Base-by-base conservation (phyloP, 2,888 invertebrate genomes). In the Camptogramma bilineatum region DNA sequence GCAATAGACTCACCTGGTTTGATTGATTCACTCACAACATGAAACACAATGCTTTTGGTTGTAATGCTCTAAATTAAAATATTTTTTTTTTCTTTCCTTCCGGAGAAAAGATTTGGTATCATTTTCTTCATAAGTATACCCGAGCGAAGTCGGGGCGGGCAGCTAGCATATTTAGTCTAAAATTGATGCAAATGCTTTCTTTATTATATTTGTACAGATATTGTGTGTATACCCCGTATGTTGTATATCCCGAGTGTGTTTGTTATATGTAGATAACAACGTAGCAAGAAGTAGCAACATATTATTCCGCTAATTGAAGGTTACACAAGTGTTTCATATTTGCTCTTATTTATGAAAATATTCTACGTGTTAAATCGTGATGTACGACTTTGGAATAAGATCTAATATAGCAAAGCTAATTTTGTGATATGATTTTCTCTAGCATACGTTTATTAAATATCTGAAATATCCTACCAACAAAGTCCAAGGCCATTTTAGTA, bases 181-280 rank as follows among this genome's bases (percentile, higher is more conserved):
- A 13, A 34, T 34, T 34, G 34, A 34, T 34, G 42, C 42, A 42
- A n/a, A 42, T 16, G 16, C 16, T 2, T 16, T 10, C 8, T 39
- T 10, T 42, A 42, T 34, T 34, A 7, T 16, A 16, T 42, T 42
- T 16, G 42, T 42, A n/a, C 4, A 42, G n/a, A 16, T 16, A 16
- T 55, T 31, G 3, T 18, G 19, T n/a, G n/a, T n/a, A 47, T 47
- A 47, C 46, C n/a, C n/a, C n/a, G n/a, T n/a, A n/a, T n/a, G n/a
- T n/a, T n/a, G n/a, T 19, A 13, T 4, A n/a, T 1, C 17, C 16
- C 21, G 10, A 52, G 4, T 42, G 4, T 52, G 28, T 62, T 60
- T 62, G 62, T 39, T 54, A n/a, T n/a, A n/a, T n/a, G 51, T 31
- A 57, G 62, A 65, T 68, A 63, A 56, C 50, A 42, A 8, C 13